Evolutionary conservation across 2,888 invertebrate species (phyloP).

Genomic region (Melipona beecheii): DNA sequence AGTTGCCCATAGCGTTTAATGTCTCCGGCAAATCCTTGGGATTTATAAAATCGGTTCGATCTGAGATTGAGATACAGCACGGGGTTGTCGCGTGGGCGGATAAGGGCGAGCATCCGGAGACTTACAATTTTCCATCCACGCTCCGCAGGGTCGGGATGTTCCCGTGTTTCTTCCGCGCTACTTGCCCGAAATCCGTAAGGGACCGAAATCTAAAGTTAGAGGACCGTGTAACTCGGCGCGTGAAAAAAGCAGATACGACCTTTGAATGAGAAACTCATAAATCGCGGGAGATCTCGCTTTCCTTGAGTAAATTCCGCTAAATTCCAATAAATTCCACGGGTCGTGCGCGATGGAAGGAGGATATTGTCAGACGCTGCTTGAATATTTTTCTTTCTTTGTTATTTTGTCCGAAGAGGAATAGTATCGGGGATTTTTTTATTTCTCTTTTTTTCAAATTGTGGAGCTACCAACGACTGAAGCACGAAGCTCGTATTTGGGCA

Average conservation of each 20-base stretch:
- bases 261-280: slow-evolving; percentile 10
- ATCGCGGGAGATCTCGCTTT: slow-evolving; percentile 15
- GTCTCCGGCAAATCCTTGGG: slow-evolving; percentile 8
- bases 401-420: too few relatives aligned
- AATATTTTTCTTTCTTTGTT: too few relatives aligned
- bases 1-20: not conserved
- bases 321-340: not conserved
- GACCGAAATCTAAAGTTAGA: slow-evolving; percentile 32
- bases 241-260: slow-evolving; percentile 17
- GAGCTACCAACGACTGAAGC: too few relatives aligned
- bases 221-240: slow-evolving; percentile 15
- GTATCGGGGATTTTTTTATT: too few relatives aligned
- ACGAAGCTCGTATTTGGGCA: too few relatives aligned
- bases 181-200: slow-evolving; percentile 16
- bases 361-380: not conserved
- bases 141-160: not conserved
- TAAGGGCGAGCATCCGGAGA: slow-evolving; percentile 3
- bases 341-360: not conserved
- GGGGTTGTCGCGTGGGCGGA: slow-evolving; percentile 25
- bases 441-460: too few relatives aligned
- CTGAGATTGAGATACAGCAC: slow-evolving; percentile 28
- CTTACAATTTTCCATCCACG: slow-evolving; percentile 41
- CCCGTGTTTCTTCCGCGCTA: slow-evolving; percentile 16
- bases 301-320: not conserved
- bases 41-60: slow-evolving; percentile 28